These are phyloP conservation scores for Sturnira hondurensis DNA, from an alignment of 2,113 vertebrate species.

Conservation along the genomic window DNA sequence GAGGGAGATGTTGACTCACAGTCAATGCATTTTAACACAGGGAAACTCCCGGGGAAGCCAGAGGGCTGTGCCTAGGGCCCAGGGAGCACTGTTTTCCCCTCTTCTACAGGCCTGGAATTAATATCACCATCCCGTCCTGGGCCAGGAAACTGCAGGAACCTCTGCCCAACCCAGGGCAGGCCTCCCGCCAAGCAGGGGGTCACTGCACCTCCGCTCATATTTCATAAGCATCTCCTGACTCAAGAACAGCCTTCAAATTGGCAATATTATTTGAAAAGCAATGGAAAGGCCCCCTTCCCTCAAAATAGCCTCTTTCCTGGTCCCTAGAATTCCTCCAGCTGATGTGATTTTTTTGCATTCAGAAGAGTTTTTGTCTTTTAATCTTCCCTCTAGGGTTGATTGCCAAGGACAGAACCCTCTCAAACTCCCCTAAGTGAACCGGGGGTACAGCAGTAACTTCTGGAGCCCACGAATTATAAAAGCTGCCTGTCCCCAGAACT, in stretches of 20 bases:
- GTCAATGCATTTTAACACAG: conserved; percentile 75
- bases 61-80: not conserved
- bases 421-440: not conserved
- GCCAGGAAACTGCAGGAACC: not conserved
- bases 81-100: not conserved
- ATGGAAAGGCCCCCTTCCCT: not conserved
- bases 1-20: conserved; percentile 75
- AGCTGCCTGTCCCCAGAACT: not conserved
- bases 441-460: fast-evolving
- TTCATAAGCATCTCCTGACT: conserved; percentile 11
- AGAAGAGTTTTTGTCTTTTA: not conserved
- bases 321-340: not conserved
- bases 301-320: not conserved
- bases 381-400: not conserved
- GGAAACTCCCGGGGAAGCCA: conserved; percentile 53
- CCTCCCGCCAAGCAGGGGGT: not conserved
- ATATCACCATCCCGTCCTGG: conserved; percentile 33
- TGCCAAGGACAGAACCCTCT: not conserved
- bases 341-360: not conserved
- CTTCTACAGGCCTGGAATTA: conserved; percentile 55
- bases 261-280: not conserved
- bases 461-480: not conserved
- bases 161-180: not conserved
- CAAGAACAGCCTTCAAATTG: not conserved
- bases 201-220: fast-evolving